These are phyloP conservation scores for Drosophila pegasa DNA, from an alignment of 2,888 invertebrate species.

Conservation along the genomic window DNA sequence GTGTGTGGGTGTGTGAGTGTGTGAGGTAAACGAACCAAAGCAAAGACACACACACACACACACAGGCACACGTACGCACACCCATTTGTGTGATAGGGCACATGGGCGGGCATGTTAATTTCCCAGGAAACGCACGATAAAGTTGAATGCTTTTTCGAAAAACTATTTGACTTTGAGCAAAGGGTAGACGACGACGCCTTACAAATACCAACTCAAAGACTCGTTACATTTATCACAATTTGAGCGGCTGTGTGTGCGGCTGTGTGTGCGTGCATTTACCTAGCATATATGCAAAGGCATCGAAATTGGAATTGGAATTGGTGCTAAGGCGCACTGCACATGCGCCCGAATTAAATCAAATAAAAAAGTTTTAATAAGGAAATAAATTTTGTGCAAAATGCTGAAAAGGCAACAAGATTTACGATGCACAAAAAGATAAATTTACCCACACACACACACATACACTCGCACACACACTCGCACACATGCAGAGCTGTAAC, in stretches of 20 bases:
- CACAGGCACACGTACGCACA: constrained; percentile 4
- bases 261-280: constrained; percentile 36
- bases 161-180: constrained; percentile 75
- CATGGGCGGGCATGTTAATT: constrained; percentile 72
- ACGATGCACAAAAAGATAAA: constrained; percentile 76
- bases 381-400: constrained; percentile 76
- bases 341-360: constrained; percentile 75
- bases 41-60: constrained; percentile 27
- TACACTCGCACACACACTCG: constrained; percentile 19
- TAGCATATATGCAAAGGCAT: constrained; percentile 42
- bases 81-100: not conserved
- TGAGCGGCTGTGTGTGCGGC: constrained; percentile 6
- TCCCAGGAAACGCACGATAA: constrained; percentile 81
- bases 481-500: constrained; percentile 20
- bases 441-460: constrained; percentile 54
- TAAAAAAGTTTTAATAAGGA: constrained; percentile 80
- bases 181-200: constrained; percentile 48
- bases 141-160: constrained; percentile 78
- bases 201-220: constrained; percentile 43
- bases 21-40: constrained; percentile 53
- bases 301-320: constrained; percentile 29
- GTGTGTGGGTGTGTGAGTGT: constrained; percentile 23
- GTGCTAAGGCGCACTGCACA: constrained; percentile 42
- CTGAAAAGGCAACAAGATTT: constrained; percentile 78
- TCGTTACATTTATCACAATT: constrained; percentile 72